Percentiles rank a stretch among this genome's conserved stretches.
phyloP scores from a whole-genome alignment of 2,888 invertebrate species.

The Drosophila buzzatii region DNA sequence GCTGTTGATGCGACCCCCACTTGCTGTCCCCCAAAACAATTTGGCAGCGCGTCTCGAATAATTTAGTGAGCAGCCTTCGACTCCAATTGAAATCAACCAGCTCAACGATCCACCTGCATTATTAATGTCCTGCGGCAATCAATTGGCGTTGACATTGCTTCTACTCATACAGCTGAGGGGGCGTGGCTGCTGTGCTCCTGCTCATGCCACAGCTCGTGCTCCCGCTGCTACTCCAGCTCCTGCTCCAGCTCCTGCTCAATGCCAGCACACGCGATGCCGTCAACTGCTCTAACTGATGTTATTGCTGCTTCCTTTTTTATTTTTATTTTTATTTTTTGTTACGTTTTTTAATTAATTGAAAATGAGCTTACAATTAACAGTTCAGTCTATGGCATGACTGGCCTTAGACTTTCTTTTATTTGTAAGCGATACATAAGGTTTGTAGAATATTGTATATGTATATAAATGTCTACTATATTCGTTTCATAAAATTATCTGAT shows the following conservation, averaged over 20 bases:
- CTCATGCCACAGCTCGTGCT: no score
- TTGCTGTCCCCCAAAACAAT: constrained; percentile 66
- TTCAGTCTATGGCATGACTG: constrained; percentile 36
- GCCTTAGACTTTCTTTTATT: neutral
- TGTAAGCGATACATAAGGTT: neutral
- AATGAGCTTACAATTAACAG: constrained; percentile 75
- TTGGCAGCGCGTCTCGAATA: constrained; percentile 67
- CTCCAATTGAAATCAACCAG: constrained; percentile 73
- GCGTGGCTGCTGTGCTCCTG: neutral
- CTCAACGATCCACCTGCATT: constrained; percentile 66
- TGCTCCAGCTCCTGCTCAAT: neutral
- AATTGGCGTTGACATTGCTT: constrained; percentile 74
- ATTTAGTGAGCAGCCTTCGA: constrained; percentile 69
- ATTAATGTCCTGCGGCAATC: constrained; percentile 68
- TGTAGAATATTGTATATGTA: neutral
- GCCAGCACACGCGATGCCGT: constrained; percentile 53
- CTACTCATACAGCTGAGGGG: neutral
- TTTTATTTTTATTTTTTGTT: constrained; percentile 37
- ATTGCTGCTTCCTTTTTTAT: constrained; percentile 43
- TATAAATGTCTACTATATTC: no score
- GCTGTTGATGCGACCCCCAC: constrained; percentile 70
- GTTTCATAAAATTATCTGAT: no score
- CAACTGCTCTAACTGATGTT: constrained; percentile 49
- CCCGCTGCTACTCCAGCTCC: neutral
- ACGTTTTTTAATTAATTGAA: constrained; percentile 74